Evolutionary conservation across 2,113 vertebrate species (phyloP), one percentile per base, ranked within the genome.

Genomic region (Prochilodus magdalenae): DNA sequence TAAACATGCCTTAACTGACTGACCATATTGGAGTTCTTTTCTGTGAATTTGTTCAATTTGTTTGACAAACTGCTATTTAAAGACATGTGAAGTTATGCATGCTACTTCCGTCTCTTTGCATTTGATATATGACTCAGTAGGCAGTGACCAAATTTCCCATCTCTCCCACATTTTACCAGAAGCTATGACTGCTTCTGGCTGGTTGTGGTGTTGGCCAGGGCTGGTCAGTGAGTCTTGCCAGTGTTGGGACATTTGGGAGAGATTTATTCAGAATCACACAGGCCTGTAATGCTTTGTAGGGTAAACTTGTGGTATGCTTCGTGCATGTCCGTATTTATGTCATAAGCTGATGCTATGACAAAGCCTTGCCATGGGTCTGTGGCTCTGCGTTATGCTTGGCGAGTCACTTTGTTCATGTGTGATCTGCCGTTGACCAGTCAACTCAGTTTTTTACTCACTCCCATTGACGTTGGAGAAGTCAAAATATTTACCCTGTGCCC

Each of bases 401-500:
- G 36, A 24, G 66, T 44, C 1, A 8, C n/a, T 4, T 11, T 33
- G 22, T 22, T 27, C n/a, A 3, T 22, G 5, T 22, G 8, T 18
- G 16, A 20, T 44, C 18, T 18, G n/a, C 30, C 36, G 5, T 13
- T 60, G 33, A 13, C 30, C 65, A 57, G 44, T 53, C 16, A 16
- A 0, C n/a, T 59, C 33, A 22, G 65, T 14, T 29, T 8, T 55
- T 71, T 15, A n/a, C 11, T 26, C 57, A 16, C 1, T 71, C 24
- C 14, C 24, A 10, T 49, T 55, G 70, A 81, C 44, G 57, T 36
- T 36, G 60, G 63, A 60, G 65, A 65, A 77, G 57, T 72, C 70
- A 62, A 85, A 78, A 81, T 81, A 73, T 81, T 81, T 81, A 81
- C 72, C 29, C 71, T 22, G 79, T 6, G 24, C 71, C 60, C 36